Percentiles rank a stretch among this genome's conserved stretches.
Conservation (phyloP, 2,113 vertebrate species). For the Ictidomys tridecemlineatus region DNA sequence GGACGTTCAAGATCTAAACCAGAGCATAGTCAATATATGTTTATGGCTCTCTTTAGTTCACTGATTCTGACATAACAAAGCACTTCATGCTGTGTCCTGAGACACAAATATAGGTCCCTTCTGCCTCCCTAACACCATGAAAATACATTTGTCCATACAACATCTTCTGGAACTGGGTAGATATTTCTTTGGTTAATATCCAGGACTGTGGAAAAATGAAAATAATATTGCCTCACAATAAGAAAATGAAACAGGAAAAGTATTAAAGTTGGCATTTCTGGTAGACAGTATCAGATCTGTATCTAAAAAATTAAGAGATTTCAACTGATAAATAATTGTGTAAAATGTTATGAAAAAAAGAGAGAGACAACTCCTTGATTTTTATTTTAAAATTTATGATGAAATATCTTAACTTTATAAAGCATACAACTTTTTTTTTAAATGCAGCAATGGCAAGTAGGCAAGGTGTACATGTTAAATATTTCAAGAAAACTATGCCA, state of each 20-base stretch:
- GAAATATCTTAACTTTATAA: neutral
- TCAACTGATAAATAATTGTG: neutral
- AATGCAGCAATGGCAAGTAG: neutral
- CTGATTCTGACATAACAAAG: no score
- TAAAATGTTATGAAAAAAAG: neutral
- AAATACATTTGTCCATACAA: no score
- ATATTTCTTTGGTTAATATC: neutral
- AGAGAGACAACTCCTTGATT: no score
- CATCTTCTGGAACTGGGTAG: neutral
- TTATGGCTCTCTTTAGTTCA: neutral
- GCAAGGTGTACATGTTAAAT: neutral
- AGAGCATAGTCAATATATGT: neutral
- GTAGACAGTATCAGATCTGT: neutral
- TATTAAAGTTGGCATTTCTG: neutral
- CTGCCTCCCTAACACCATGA: neutral
- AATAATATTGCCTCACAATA: neutral
- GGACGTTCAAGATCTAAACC: neutral
- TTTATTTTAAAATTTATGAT: neutral
- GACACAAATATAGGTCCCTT: neutral
- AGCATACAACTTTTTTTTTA: neutral
- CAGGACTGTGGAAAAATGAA: neutral
- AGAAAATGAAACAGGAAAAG: neutral
- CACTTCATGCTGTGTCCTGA: neutral
- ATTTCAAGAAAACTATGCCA: neutral
- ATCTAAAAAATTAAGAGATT: neutral